These are phyloP conservation scores for Orchestia grillus DNA, from an alignment of 1,140 invertebrate species.

Conservation along the genomic window DNA sequence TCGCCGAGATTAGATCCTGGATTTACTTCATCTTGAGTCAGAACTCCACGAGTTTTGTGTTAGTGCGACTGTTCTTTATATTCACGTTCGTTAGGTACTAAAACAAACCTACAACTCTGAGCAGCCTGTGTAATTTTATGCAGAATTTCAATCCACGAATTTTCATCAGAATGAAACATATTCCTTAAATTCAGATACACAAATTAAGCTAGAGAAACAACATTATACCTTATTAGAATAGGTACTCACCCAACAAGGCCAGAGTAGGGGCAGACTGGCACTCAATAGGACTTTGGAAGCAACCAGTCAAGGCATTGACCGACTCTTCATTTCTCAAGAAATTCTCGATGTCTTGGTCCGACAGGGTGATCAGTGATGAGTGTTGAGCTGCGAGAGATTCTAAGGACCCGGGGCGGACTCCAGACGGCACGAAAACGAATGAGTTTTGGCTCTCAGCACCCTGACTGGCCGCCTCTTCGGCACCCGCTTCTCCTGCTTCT, in stretches of 20 bases:
- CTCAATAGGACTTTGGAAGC: not conserved
- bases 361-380: not conserved
- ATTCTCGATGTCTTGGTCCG: not conserved
- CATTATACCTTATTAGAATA: not conserved
- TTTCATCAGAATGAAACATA: not conserved
- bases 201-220: not conserved
- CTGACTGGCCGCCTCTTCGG: not conserved
- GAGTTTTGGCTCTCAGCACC: slow-evolving; percentile 43
- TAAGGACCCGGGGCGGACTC: not conserved
- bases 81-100: too few relatives aligned
- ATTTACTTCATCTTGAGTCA: not conserved
- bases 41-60: too few relatives aligned
- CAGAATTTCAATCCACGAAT: not conserved
- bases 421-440: not conserved
- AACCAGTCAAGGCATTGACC: slow-evolving; percentile 11
- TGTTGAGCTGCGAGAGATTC: not conserved
- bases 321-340: slow-evolving; percentile 19
- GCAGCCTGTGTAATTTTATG: not conserved
- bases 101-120: too few relatives aligned
- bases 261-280: slow-evolving; percentile 1
- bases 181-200: not conserved
- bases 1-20: not conserved
- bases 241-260: not conserved
- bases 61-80: too few relatives aligned
- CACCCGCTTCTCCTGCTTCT: slow-evolving; percentile 2